Percentiles rank a stretch among this genome's conserved stretches.
Evolutionary conservation across 1,140 invertebrate species (phyloP).

Genomic region (Saxidomus purpurata): DNA sequence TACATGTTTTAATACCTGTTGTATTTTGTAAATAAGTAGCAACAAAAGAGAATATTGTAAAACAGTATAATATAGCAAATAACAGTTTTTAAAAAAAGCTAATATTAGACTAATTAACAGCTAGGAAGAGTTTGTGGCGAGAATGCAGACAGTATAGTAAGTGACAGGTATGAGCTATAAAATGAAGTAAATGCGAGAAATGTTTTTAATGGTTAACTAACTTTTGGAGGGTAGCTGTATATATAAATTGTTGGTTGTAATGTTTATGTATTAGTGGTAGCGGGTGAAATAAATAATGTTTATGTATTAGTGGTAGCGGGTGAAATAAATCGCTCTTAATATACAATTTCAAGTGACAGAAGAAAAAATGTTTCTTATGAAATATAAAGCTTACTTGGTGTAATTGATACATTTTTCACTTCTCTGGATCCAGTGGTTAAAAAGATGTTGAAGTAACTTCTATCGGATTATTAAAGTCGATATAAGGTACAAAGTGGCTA

Average conservation of each 20-base stretch:
- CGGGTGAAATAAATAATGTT: not conserved
- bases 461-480: not conserved
- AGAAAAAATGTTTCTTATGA: not conserved
- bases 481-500: not conserved
- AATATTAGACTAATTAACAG: conserved; percentile 3
- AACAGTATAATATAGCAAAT: no score
- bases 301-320: not conserved
- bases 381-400: not conserved
- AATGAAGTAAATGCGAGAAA: not conserved
- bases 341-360: conserved; percentile 7
- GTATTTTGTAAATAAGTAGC: no score
- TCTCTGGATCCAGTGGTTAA: not conserved
- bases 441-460: conserved; percentile 22
- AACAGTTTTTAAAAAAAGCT: no score
- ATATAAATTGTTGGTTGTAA: no score
- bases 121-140: no score
- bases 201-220: conserved; percentile 1
- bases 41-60: no score
- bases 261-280: conserved; percentile 2
- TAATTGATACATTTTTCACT: conserved; percentile 17
- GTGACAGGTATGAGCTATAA: not conserved
- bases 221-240: not conserved
- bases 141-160: not conserved
- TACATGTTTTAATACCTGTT: no score
- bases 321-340: conserved; percentile 1